These are phyloP conservation scores for Poecile atricapillus DNA, from an alignment of 2,113 vertebrate genomes.

Conservation along the genomic window DNA sequence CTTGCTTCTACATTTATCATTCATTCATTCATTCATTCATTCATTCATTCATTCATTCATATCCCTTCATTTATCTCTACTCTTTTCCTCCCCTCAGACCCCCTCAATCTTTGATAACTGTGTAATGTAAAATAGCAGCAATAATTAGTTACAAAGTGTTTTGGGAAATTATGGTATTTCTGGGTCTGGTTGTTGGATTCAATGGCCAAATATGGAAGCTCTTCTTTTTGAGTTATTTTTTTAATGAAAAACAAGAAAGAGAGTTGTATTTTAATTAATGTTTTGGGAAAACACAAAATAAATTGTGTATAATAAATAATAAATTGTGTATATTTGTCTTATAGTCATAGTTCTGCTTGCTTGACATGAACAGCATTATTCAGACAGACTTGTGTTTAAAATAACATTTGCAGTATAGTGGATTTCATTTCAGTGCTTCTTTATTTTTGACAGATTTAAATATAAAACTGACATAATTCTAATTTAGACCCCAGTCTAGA, in stretches of 20 bases:
- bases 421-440: not conserved
- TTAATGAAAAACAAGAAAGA: not conserved
- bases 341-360: not conserved
- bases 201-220: not conserved
- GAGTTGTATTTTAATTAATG: not conserved
- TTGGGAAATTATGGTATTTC: not conserved
- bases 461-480: not conserved
- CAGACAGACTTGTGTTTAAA: not conserved
- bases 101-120: not conserved
- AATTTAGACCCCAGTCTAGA: not conserved
- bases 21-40: too few relatives aligned
- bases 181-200: not conserved
- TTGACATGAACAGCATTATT: not conserved
- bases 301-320: not conserved
- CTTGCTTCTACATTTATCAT: not conserved
- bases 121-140: not conserved
- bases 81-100: not conserved
- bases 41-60: too few relatives aligned
- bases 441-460: not conserved
- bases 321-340: not conserved
- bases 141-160: not conserved
- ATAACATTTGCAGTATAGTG: not conserved
- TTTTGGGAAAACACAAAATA: not conserved
- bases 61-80: not conserved
- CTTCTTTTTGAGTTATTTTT: not conserved